These are phyloP conservation scores for Ectemnius continuus DNA, from an alignment of 2,888 invertebrate species.

Conservation along the genomic window DNA sequence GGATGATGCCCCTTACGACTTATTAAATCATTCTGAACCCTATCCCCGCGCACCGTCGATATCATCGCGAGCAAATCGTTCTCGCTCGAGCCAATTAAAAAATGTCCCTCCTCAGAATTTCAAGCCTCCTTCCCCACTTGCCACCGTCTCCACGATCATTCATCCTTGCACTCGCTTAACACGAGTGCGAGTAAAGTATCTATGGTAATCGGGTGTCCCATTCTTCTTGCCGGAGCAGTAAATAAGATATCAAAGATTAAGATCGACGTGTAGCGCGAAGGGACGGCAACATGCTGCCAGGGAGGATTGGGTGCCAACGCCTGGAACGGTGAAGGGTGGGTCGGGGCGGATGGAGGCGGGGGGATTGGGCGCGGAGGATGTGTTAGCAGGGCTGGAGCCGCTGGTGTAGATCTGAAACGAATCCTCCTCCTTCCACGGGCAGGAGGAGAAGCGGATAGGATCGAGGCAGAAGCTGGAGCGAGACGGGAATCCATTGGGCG, in stretches of 20 bases:
- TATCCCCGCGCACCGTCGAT: too few species aligned
- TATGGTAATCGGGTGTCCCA: neutral
- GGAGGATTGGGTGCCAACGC: neutral
- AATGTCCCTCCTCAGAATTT: too few species aligned
- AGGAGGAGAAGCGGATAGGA: neutral
- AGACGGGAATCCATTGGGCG: slow-evolving; percentile 52
- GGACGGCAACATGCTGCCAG: neutral
- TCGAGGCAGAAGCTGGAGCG: slow-evolving; percentile 19
- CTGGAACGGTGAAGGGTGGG: neutral
- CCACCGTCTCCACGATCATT: neutral
- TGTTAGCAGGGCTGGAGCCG: neutral
- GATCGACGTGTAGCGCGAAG: slow-evolving; percentile 1
- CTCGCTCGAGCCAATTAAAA: too few species aligned
- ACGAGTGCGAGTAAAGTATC: neutral
- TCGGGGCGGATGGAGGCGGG: neutral
- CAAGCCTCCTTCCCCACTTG: neutral
- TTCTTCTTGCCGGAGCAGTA: slow-evolving; percentile 1
- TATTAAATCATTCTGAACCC: slow-evolving; percentile 71
- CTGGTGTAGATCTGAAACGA: slow-evolving; percentile 32
- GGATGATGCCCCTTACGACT: slow-evolving; percentile 66
- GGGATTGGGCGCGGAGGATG: slow-evolving; percentile 1
- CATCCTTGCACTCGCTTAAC: neutral
- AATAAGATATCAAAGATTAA: slow-evolving; percentile 11
- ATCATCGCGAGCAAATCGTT: too few species aligned
- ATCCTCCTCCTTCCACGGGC: slow-evolving; percentile 27